Evolutionary conservation across 2,113 vertebrate species (phyloP), one percentile per base, ranked within the genome.

Genomic region (Lamprologus ornatipinnis): DNA sequence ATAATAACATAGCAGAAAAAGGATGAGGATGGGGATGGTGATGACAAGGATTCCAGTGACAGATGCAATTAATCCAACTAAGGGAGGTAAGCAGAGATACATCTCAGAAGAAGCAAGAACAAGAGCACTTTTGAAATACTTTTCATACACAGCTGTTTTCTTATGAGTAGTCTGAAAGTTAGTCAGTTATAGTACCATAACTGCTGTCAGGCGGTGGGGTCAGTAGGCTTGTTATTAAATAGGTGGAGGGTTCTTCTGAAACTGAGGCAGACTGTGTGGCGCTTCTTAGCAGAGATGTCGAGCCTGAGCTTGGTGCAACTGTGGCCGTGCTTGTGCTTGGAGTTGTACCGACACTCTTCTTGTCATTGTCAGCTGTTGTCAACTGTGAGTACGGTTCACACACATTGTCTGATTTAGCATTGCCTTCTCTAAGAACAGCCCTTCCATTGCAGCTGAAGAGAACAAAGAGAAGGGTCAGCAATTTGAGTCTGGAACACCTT

Each of bases 371-470:
- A 68, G 11, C 0, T 42, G 54, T 49, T 26, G 26, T 9, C 10
- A 3, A 12, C 4, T 8, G 4, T 65, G 17, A 3, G 6, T 14
- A 17, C 19, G 4, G 3, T 21, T 47, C 23, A 57, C 96, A 96
- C 80, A 85, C 19, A 1, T 81, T 93, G 89, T 96, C 93, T 40
- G 89, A 81, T 4, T 37, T 82, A 12, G 63, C 3, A 7, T 79
- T 35, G 9, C 95, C 96, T 28, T 82, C 15, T n/a, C 2, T 85
- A 17, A 89, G 54, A 84, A 92, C 75, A 79, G 45, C 70, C 23
- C 53, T 80, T 9, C 87, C 79, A 1, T 49, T 19, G 85, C 96
- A 96, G 49, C 96, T 96, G 84, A 51, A 83, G 45, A 85, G 19
- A 84, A 68, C 10, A 85, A 28, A 91, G 33, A 51, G 42, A 37